Evolutionary conservation across 2,888 invertebrate species (phyloP).

Genomic region (Heliconius aoede): DNA sequence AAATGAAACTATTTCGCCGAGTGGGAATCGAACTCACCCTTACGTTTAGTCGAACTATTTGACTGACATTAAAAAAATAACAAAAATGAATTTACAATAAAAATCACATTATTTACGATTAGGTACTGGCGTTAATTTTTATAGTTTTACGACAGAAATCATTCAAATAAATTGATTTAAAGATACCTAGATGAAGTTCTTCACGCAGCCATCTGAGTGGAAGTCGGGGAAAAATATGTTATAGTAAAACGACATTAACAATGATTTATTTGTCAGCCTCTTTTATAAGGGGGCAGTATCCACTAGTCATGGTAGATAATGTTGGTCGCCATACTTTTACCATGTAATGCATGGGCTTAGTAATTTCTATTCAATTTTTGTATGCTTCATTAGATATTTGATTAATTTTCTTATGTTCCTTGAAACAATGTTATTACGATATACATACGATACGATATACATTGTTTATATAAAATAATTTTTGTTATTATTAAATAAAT

Average conservation of each 20-base stretch:
- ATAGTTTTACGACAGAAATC: neutral
- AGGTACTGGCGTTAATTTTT: neutral
- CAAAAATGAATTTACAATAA: too few relatives aligned
- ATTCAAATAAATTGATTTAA: slow-evolving; percentile 19
- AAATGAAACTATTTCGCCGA: too few relatives aligned
- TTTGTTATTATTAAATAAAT: too few relatives aligned
- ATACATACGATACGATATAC: too few relatives aligned
- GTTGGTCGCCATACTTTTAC: slow-evolving; percentile 63
- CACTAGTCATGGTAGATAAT: slow-evolving; percentile 79
- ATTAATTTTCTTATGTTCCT: neutral
- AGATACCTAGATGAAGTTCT: slow-evolving; percentile 35
- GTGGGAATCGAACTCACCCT: too few relatives aligned
- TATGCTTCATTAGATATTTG: slow-evolving; percentile 16
- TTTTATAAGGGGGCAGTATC: slow-evolving; percentile 63
- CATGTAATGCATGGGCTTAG: slow-evolving; percentile 30
- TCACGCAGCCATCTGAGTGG: slow-evolving; percentile 49
- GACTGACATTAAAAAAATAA: too few relatives aligned
- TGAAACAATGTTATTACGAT: neutral
- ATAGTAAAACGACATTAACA: slow-evolving; percentile 74
- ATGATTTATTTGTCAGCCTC: slow-evolving; percentile 77
- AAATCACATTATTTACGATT: too few relatives aligned
- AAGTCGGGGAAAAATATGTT: slow-evolving; percentile 68
- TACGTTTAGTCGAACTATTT: too few relatives aligned
- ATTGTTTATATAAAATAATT: too few relatives aligned
- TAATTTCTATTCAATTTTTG: slow-evolving; percentile 29